A percentile compares a stretch with the other conserved stretches of the same genome.
Evolutionary conservation across 2,888 invertebrate species (phyloP).

Genomic region (Ophion ellenae): DNA sequence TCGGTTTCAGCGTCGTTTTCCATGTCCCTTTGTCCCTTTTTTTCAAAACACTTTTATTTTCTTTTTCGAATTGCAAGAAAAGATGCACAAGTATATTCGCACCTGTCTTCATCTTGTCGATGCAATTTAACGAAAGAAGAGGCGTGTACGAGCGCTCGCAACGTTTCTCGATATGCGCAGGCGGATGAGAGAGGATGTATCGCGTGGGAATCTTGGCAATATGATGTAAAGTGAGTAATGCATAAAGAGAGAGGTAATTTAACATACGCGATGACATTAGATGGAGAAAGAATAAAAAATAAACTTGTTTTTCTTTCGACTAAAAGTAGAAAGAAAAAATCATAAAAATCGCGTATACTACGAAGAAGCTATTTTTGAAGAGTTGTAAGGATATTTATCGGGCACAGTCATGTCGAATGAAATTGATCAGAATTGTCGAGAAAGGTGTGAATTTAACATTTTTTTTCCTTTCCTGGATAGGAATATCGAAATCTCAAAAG

Average conservation of each 20-base stretch:
- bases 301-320: constrained; percentile 14
- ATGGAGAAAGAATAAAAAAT: constrained; percentile 27
- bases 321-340: constrained; percentile 3
- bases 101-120: constrained; percentile 56
- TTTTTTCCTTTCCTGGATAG: background rate
- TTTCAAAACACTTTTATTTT: constrained; percentile 1
- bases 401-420: background rate
- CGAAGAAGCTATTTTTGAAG: constrained; percentile 17
- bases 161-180: constrained; percentile 38
- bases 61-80: constrained; percentile 18
- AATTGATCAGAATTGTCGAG: background rate
- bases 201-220: constrained; percentile 63
- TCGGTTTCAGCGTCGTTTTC: background rate
- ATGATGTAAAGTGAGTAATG: constrained; percentile 56
- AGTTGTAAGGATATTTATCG: constrained; percentile 28
- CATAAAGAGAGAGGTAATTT: constrained; percentile 54
- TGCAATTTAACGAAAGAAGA: constrained; percentile 40
- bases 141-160: constrained; percentile 28
- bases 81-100: constrained; percentile 33
- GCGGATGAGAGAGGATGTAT: constrained; percentile 51
- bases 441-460: background rate
- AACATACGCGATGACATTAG: constrained; percentile 54
- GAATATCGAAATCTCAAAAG: too few species aligned
- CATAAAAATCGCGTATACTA: constrained; percentile 10
- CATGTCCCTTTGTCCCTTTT: background rate